Evolutionary conservation across 2,888 invertebrate species (phyloP), one percentile per base, ranked within the genome.

Genomic region (Linyphia triangularis): DNA sequence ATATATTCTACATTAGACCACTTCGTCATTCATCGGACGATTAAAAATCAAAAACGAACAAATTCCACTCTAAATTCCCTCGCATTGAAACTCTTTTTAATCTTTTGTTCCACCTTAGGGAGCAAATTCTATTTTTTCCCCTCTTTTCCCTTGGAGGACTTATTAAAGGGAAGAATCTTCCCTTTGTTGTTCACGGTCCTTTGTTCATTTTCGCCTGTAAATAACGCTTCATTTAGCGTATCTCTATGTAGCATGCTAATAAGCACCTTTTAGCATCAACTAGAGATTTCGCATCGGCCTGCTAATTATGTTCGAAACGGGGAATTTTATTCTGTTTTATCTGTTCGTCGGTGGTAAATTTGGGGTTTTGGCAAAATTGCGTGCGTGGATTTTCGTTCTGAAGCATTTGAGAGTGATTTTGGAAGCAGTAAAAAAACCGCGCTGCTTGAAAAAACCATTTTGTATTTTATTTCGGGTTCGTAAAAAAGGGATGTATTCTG

Each of bases 251-350:
- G 73, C 57, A 57, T 57, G 59, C 22, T 77, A 77, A 77, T 77
- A 77, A 77, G 77, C 77, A 63, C 61, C 77, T 77, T 63, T 77
- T 61, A 77, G 77, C 63, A 59, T 63, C 61, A 24, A 63, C 61
- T 22, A 77, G 61, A 61, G 75, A 26, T 59, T 37, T 61, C 61
- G 33, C 22, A 59, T 59, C 2, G 30, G 26, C n/a, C 9, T 22
- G 61, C 77, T 77, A 77, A 77, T 77, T 77, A 77, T 37, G 40
- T 77, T 37, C 63, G 24, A 51, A 7, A 6, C 61, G 70, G 40
- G 24, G n/a, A 13, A 16, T 63, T 70, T 37, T 30, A 51, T 73
- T 73, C 57, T 33, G 26, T 73, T 59, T 73, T 72, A 72, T 72
- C 28, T 19, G 22, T 33, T 6, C 43, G 19, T 30, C 30, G 33